Base-by-base conservation (phyloP, 2,113 vertebrate species). In the Podarcis raffonei region DNA sequence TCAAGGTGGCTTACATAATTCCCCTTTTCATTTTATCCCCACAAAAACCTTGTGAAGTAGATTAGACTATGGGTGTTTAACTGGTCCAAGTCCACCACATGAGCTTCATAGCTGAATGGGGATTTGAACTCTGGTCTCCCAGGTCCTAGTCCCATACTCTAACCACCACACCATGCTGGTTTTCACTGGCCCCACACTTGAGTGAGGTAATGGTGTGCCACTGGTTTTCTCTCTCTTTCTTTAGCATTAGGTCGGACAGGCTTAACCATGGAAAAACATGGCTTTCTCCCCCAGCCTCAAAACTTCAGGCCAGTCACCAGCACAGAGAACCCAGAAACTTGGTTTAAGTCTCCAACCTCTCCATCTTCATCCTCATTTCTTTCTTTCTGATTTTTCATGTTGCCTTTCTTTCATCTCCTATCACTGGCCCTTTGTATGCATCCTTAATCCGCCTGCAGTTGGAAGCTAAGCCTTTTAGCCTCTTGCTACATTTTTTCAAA, bases 351-450 rank as follows among this genome's bases (percentile, higher is more conserved):
- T 27, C 76, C 48, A 53, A 3, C 48, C 65, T 3, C 30, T 87
- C 79, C 59, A 22, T 53, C 62, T 89, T 69, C n/a, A 83, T 90
- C 65, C 7, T 11, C 83, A 42, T 93, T 93, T 88, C 76, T 91
- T 91, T 93, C 92, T 91, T 86, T 76, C 37, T 93, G 95, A 89
- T 93, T 62, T 93, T 94, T 90, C 91, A 48, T 72, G 66, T 93
- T 90, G 92, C 79, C 82, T 75, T 87, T 37, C 78, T 94, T 85
- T 95, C 92, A 83, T 87, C 82, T 94, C 85, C 90, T 89, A 92
- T 94, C 83, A 53, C 0, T 0, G 85, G 68, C 87, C 93, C 66
- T 82, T 87, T 95, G 66, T 93, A 86, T 87, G 86, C 77, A 90
- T 87, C 91, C 91, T 92, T 91, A 93, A 89, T 91, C 91, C 92